Conservation (phyloP, 2,888 invertebrate species). For the Hirudinaria manillensis region DNA sequence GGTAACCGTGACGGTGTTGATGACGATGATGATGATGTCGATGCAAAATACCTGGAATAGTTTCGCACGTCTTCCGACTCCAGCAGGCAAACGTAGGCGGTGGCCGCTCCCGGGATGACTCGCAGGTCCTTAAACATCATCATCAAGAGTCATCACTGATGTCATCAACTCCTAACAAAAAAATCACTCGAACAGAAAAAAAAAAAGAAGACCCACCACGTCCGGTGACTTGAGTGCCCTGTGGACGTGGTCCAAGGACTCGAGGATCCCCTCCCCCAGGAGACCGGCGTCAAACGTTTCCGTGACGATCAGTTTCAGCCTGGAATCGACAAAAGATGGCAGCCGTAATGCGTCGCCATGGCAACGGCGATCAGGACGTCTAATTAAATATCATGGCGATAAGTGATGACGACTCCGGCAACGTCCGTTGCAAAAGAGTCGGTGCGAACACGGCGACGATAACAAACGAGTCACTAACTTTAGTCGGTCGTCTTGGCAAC, state of each 20-base stretch:
- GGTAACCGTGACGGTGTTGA: not conserved
- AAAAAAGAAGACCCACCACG: not conserved
- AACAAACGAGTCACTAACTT: not conserved
- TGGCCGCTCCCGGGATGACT: constrained; percentile 13
- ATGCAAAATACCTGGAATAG: not conserved
- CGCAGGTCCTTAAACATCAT: not conserved
- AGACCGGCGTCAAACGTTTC: constrained; percentile 75
- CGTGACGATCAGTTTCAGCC: constrained; percentile 59
- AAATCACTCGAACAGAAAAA: not conserved
- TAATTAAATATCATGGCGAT: too few species aligned
- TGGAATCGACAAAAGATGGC: not conserved
- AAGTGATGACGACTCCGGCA: too few species aligned
- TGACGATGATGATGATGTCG: not conserved
- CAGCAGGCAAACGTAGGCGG: constrained; percentile 6
- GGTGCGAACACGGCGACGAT: not conserved
- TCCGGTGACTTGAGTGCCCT: constrained; percentile 54
- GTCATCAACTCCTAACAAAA: not conserved
- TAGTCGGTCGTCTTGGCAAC: not conserved
- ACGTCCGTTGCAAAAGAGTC: not conserved
- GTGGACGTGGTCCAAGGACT: constrained; percentile 56
- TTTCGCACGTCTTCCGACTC: not conserved
- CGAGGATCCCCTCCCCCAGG: constrained; percentile 66
- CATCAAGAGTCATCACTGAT: not conserved
- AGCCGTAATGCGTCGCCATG: too few species aligned
- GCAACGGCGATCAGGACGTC: too few species aligned